These are phyloP conservation scores for Ctenochaetus hawaiiensis DNA, from an alignment of 2,797 vertebrate species.

Conservation along the genomic window DNA sequence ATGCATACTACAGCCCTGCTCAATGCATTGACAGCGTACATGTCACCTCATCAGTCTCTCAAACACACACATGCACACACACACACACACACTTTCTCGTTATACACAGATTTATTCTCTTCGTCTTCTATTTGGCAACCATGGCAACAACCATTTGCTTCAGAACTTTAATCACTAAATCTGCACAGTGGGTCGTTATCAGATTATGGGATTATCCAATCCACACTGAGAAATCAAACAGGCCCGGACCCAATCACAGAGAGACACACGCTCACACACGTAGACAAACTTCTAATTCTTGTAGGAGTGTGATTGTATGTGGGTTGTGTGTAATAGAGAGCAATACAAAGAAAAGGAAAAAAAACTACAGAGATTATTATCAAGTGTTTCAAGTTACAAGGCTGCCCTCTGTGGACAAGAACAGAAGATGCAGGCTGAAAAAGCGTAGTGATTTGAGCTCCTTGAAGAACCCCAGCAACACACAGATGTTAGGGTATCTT, in stretches of 20 bases:
- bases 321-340: not conserved
- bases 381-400: conserved; percentile 47
- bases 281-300: conserved; percentile 1
- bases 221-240: conserved; percentile 78
- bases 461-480: not conserved
- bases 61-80: not conserved
- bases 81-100: not conserved
- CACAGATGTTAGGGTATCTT: not conserved
- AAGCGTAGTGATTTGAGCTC: not conserved
- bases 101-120: conserved; percentile 45
- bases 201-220: conserved; percentile 86
- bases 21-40: conserved; percentile 6
- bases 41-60: not conserved
- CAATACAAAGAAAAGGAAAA: conserved; percentile 6
- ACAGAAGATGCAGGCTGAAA: conserved; percentile 21
- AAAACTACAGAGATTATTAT: conserved; percentile 13
- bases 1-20: conserved; percentile 5
- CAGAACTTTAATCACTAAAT: conserved; percentile 84
- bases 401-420: conserved; percentile 68
- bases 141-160: conserved; percentile 80
- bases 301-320: not conserved
- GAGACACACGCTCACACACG: conserved; percentile 8
- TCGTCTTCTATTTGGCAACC: conserved; percentile 67
- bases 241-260: conserved; percentile 50
- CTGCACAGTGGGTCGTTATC: conserved; percentile 84